These are phyloP conservation scores for Tauraco erythrolophus DNA, from an alignment of 2,113 vertebrate genomes.

Conservation along the genomic window DNA sequence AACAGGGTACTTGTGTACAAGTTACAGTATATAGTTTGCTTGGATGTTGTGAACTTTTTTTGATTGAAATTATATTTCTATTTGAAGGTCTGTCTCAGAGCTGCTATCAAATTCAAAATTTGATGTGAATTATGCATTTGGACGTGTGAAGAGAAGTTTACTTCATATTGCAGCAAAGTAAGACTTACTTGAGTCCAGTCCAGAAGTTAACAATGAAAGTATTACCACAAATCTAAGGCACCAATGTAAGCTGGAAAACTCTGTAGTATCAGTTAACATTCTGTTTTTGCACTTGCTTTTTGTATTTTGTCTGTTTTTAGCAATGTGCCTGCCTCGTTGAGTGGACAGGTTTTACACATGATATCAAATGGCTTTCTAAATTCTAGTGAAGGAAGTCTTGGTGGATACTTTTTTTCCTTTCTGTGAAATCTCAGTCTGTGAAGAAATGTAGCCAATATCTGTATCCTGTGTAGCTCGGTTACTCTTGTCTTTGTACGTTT, in stretches of 20 bases:
- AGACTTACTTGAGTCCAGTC: slow-evolving; percentile 68
- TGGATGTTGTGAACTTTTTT: not conserved
- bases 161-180: slow-evolving; percentile 99
- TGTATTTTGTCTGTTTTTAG: not conserved
- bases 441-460: not conserved
- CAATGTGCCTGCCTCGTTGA: not conserved
- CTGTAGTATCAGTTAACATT: slow-evolving; percentile 28
- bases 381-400: not conserved
- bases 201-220: slow-evolving; percentile 62
- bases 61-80: not conserved
- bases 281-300: not conserved
- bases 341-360: not conserved
- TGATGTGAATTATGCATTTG: slow-evolving; percentile 99
- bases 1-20: not conserved
- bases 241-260: slow-evolving; percentile 66
- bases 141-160: slow-evolving; percentile 97
- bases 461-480: not conserved
- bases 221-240: slow-evolving; percentile 59
- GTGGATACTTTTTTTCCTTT: not conserved
- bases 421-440: not conserved
- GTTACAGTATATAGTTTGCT: not conserved
- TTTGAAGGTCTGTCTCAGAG: slow-evolving; percentile 92
- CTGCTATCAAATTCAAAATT: slow-evolving; percentile 97
- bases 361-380: not conserved
- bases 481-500: not conserved